These are phyloP conservation scores for Eufriesea mexicana DNA, from an alignment of 1,140 invertebrate species.

Conservation along the genomic window DNA sequence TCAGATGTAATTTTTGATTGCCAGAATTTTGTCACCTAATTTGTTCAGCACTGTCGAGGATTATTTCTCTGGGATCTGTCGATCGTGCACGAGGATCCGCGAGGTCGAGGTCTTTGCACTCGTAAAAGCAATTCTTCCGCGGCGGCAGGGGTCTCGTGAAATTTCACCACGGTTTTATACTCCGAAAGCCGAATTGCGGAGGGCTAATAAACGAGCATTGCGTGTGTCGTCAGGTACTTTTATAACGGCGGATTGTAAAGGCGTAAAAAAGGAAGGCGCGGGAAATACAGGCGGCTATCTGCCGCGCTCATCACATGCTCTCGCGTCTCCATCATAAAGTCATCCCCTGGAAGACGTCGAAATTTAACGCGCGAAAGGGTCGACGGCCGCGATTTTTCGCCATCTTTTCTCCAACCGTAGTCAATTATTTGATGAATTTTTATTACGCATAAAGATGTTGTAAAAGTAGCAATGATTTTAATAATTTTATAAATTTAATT, in stretches of 20 bases:
- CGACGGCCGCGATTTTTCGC: background rate
- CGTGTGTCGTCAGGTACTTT: conserved; percentile 38
- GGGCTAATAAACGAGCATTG: conserved; percentile 62
- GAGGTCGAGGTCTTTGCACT: conserved; percentile 56
- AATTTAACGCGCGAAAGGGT: background rate
- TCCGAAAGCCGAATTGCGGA: conserved; percentile 45
- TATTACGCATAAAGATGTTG: background rate
- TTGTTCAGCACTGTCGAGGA: background rate
- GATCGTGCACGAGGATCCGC: conserved; percentile 3
- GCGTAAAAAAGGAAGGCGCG: conserved; percentile 52
- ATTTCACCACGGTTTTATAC: conserved; percentile 62
- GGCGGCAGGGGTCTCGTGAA: conserved; percentile 47
- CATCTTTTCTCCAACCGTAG: too few species aligned
- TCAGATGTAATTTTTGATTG: background rate
- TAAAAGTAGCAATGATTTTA: too few species aligned
- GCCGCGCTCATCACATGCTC: conserved; percentile 27
- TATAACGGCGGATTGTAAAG: conserved; percentile 58
- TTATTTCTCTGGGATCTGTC: conserved; percentile 16
- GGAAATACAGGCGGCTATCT: conserved; percentile 34
- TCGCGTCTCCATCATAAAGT: conserved; percentile 56
- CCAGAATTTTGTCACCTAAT: background rate
- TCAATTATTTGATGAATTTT: background rate
- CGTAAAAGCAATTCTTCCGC: conserved; percentile 56
- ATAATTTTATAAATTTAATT: too few species aligned
- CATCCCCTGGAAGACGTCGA: conserved; percentile 9